Evolutionary conservation across 2,888 invertebrate genomes (phyloP).

Genomic region (Sisyra nigra): DNA sequence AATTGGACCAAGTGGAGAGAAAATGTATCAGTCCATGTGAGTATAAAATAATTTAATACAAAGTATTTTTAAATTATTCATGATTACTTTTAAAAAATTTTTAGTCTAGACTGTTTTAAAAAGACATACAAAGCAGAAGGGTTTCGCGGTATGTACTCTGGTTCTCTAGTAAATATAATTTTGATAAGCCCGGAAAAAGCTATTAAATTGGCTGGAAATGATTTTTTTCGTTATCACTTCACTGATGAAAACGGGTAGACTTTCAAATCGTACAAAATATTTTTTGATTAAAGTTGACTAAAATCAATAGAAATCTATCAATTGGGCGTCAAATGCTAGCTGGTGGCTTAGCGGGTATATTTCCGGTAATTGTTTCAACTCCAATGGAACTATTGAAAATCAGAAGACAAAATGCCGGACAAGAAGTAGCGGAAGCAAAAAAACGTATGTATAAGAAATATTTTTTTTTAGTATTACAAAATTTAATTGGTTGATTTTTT

Average conservation of each 20-base stretch:
- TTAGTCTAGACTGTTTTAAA: slow-evolving; percentile 87
- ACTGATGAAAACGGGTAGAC: slow-evolving; percentile 55
- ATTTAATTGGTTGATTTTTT: neutral
- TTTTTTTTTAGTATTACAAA: neutral
- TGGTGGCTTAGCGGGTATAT: slow-evolving; percentile 88
- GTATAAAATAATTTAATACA: slow-evolving; percentile 21
- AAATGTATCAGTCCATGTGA: slow-evolving; percentile 88
- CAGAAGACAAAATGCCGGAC: slow-evolving; percentile 94
- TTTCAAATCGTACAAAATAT: too few relatives aligned
- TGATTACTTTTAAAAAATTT: slow-evolving; percentile 11
- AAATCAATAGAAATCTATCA: slow-evolving; percentile 37
- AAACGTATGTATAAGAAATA: slow-evolving; percentile 30
- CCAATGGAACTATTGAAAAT: slow-evolving; percentile 99
- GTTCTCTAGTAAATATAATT: slow-evolving; percentile 94
- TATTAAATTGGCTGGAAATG: slow-evolving; percentile 95
- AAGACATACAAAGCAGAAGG: slow-evolving; percentile 90
- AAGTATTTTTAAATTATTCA: slow-evolving; percentile 4
- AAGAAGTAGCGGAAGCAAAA: slow-evolving; percentile 62
- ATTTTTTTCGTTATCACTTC: slow-evolving; percentile 83
- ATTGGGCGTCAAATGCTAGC: slow-evolving; percentile 78
- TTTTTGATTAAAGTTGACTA: too few relatives aligned
- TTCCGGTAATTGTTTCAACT: slow-evolving; percentile 93
- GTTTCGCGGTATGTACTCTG: slow-evolving; percentile 96
- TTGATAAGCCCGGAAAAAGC: slow-evolving; percentile 98
- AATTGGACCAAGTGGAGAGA: slow-evolving; percentile 73